Evolutionary conservation across 2,797 vertebrate genomes (phyloP).

Genomic region (Mastacembelus armatus): DNA sequence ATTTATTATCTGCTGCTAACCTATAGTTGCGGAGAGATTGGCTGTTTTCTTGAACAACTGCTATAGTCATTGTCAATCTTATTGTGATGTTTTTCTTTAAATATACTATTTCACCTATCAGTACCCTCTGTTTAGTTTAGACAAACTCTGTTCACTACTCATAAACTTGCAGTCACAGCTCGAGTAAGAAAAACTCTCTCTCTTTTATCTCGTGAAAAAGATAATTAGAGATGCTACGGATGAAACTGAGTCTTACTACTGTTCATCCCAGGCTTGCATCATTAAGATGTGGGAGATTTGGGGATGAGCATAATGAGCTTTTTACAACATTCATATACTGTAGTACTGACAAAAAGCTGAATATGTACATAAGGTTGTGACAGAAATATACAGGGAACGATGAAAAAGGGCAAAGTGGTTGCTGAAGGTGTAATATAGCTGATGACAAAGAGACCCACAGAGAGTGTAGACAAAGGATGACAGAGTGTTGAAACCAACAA

Average conservation of each 20-base stretch:
- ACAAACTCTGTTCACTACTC: neutral
- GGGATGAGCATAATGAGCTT: conserved; percentile 15
- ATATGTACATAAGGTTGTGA: neutral
- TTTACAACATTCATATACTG: conserved; percentile 13
- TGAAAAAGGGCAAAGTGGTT: neutral
- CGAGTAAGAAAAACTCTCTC: conserved; percentile 5
- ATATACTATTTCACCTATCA: conserved; percentile 30
- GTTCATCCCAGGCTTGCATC: conserved; percentile 31
- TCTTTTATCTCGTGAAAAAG: conserved; percentile 20
- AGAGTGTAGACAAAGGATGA: neutral
- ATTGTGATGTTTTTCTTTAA: conserved; percentile 27
- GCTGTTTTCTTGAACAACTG: conserved; percentile 26
- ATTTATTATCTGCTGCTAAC: conserved; percentile 28
- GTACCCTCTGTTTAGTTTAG: conserved; percentile 11
- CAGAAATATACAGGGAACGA: neutral
- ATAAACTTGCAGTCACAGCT: neutral
- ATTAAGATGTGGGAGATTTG: too few relatives aligned
- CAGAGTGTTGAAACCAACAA: conserved; percentile 36
- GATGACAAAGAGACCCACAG: conserved; percentile 1
- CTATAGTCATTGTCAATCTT: conserved; percentile 29
- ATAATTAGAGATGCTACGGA: conserved; percentile 25
- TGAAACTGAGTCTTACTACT: conserved; percentile 11
- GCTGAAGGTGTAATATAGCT: conserved; percentile 1
- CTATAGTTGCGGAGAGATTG: conserved; percentile 21
- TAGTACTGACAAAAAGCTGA: neutral